Base-by-base conservation (phyloP, 2,113 vertebrate species). In the Perca fluviatilis region DNA sequence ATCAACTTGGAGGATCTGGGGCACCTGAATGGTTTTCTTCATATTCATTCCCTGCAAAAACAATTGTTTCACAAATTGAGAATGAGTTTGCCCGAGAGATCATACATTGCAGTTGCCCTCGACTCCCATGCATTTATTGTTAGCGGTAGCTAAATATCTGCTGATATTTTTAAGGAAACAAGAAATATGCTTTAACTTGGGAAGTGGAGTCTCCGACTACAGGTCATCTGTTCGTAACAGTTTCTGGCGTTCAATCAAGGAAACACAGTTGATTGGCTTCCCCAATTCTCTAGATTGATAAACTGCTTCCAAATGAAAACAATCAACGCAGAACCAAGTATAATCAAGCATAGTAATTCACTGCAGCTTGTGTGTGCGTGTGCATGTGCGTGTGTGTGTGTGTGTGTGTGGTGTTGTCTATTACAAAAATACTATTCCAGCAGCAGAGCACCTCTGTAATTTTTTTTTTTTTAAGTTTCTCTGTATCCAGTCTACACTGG, bases 301-400 rank as follows among this genome's bases (percentile, higher is more conserved):
- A 91, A 90, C 84, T 63, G 75, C 76, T 90, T 89, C 88, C 87
- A 89, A 91, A 88, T 88, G 86, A 90, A 90, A 91, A 91, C 88
- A 89, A 92, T 90, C 85, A 88, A 79, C 84, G 82, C 69, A 83
- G 68, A 91, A 89, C 91, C 83, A 88, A 80, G 87, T 63, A 81
- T 80, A 93, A 90, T 93, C 89, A 88, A 83, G 82, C 51, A 54
- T 25, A 64, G 82, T 89, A 65, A 93, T 90, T 86, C 79, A 81
- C 74, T 69, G 68, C 80, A 84, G 82, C 66, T 33, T 70, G 78
- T 74, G 69, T 51, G 57, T 67, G 47, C 40, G 76, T 57, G 27
- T 68, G 70, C 74, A 74, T 82, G 58, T 67, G 80, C 76, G 69
- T 57, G 62, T 67, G 50, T 47, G 72, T 67, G 25, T 67, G 69